A percentile compares a stretch with the other conserved stretches of the same genome.
Evolutionary conservation across 1,140 invertebrate species (phyloP).

Genomic region (Portunus trituberculatus): DNA sequence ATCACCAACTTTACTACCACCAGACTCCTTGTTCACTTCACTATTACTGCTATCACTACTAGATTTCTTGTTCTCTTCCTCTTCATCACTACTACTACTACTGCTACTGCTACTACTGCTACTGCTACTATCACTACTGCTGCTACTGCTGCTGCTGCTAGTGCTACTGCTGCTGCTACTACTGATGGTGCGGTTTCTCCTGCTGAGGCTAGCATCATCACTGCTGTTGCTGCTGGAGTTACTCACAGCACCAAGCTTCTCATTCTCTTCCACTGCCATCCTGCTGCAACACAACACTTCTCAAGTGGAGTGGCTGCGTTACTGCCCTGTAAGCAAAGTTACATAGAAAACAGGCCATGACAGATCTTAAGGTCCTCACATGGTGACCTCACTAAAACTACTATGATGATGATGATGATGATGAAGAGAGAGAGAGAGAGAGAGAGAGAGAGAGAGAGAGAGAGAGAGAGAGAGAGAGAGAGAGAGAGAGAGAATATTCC

Average conservation of each 20-base stretch:
- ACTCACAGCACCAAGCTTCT: background rate
- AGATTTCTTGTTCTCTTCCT: too few relatives aligned
- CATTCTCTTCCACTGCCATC: background rate
- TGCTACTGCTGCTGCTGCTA: background rate
- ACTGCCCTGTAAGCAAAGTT: too few relatives aligned
- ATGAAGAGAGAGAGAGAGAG: background rate
- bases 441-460: background rate
- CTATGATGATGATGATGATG: background rate
- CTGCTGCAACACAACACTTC: background rate
- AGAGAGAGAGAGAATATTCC: background rate
- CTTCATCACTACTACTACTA: background rate
- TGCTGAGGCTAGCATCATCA: background rate
- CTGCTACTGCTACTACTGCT: background rate
- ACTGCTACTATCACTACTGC: background rate
- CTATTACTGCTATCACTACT: too few relatives aligned
- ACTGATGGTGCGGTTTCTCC: background rate
- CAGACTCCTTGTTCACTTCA: too few relatives aligned
- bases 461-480: background rate
- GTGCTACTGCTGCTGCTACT: background rate
- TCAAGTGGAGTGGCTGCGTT: too few relatives aligned
- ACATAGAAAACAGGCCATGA: background rate
- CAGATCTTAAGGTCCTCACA: too few relatives aligned
- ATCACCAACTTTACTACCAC: too few relatives aligned
- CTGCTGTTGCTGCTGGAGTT: background rate
- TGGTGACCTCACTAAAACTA: too few relatives aligned